phyloP scores from a whole-genome alignment of 2,797 vertebrate species.

The Dallia pectoralis region DNA sequence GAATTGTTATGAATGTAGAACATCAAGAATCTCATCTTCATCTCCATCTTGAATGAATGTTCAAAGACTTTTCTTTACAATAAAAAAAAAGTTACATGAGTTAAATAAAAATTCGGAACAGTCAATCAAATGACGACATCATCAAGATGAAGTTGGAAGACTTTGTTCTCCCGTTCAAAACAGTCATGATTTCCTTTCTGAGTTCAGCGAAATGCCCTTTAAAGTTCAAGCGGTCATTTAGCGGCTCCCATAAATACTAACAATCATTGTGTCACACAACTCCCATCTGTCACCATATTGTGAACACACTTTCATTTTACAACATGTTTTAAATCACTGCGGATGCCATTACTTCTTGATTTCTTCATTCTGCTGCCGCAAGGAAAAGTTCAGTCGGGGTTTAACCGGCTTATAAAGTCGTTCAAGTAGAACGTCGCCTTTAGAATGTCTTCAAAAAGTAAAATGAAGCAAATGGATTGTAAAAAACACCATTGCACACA shows the following conservation, averaged over 20 bases:
- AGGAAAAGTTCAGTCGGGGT: too few species aligned
- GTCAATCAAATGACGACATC: slow-evolving; percentile 51
- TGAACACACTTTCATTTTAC: slow-evolving; percentile 32
- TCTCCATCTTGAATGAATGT: not conserved
- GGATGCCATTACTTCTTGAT: too few species aligned
- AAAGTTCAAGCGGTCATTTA: slow-evolving; percentile 60
- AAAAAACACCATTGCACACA: not conserved
- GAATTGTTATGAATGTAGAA: not conserved
- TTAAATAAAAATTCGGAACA: not conserved
- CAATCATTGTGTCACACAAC: slow-evolving; percentile 45
- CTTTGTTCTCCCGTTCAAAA: slow-evolving; percentile 58
- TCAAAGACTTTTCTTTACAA: not conserved
- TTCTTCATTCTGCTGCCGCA: too few species aligned
- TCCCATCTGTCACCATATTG: slow-evolving; percentile 59
- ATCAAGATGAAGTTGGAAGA: slow-evolving; percentile 56
- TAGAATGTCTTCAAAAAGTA: not conserved
- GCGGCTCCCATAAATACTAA: slow-evolving; percentile 63
- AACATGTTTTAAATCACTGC: not conserved
- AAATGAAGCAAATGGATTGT: not conserved
- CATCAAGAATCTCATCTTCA: not conserved
- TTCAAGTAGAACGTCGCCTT: not conserved
- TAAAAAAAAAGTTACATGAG: not conserved
- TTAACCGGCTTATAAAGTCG: too few species aligned
- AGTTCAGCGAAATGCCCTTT: slow-evolving; percentile 65
- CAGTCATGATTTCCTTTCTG: slow-evolving; percentile 61